Evolutionary conservation across 2,113 vertebrate genomes (phyloP), one percentile per base, ranked within the genome.

Genomic region (Menidia beryllina): DNA sequence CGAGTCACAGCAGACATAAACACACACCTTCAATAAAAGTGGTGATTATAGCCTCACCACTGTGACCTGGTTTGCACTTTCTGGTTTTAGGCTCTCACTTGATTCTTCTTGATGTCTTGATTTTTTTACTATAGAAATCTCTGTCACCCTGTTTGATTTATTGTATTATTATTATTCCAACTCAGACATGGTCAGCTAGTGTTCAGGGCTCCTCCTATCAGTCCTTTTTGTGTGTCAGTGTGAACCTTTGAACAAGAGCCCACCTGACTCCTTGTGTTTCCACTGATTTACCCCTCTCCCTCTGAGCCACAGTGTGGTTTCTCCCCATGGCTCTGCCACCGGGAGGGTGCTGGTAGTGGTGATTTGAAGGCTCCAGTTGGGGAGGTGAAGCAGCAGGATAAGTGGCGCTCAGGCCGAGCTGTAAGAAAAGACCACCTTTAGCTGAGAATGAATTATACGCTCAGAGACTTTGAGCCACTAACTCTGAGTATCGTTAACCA

Each of bases 21-120:
- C 81, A 82, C 82, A 78, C 81, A 69, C 69, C 69, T 72, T 69
- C 62, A 59, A 60, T 82, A 79, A 82, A 88, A 80, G 80, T 43
- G 12, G 54, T 82, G 82, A 86, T 91, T 86, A 84, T 77, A 72
- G 67, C 67, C 64, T 66, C 5, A 3, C 19, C 51, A 24, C 56
- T 1, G 55, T 80, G 72, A 87, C 86, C 86, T 53, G 15, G 47
- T 69, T 69, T 85, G 74, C 60, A 50, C 79, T 83, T 77, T 24
- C 0, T n/a, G 20, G 48, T 67, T 39, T n/a, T 7, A 30, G n/a
- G 43, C 60, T 59, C 14, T 36, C 43, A 48, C 39, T 49, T 2
- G 27, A 8, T 62, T 56, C 72, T 17, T 55, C 17, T 50, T 20
- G 15, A 19, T 26, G 1, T 21, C 6, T 7, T 52, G 7, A 34